Conservation (phyloP, 2,797 vertebrate species). For the Alosa sapidissima region DNA sequence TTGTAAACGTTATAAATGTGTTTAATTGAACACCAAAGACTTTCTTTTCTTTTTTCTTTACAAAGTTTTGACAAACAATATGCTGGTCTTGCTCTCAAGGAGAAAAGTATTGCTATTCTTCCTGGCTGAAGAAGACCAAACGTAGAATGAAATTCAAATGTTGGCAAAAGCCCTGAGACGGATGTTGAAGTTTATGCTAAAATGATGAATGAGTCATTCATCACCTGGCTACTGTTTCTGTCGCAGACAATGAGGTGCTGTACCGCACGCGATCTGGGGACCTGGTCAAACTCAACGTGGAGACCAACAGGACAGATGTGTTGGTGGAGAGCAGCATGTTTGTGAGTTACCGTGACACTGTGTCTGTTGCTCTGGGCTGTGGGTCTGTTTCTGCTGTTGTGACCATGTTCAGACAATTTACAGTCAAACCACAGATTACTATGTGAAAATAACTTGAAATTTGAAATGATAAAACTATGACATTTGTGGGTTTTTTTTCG, state of each 20-base stretch:
- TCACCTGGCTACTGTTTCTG: constrained; percentile 28
- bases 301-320: constrained; percentile 71
- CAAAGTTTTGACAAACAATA: neutral
- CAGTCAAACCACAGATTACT: no score
- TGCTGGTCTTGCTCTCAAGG: neutral
- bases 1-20: neutral
- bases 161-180: neutral
- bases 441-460: no score
- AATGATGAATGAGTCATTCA: neutral
- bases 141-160: neutral
- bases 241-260: constrained; percentile 86
- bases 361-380: neutral
- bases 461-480: neutral
- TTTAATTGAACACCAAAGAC: neutral
- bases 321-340: constrained; percentile 90
- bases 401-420: no score
- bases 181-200: neutral
- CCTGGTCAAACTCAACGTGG: constrained; percentile 80
- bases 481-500: neutral
- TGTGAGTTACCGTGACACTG: constrained; percentile 78
- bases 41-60: neutral
- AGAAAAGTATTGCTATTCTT: neutral
- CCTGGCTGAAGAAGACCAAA: neutral
- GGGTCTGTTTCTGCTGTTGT: neutral
- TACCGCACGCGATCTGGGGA: constrained; percentile 82